Evolutionary conservation across 2,113 vertebrate species (phyloP).

Genomic region (Aldabrachelys gigantea): DNA sequence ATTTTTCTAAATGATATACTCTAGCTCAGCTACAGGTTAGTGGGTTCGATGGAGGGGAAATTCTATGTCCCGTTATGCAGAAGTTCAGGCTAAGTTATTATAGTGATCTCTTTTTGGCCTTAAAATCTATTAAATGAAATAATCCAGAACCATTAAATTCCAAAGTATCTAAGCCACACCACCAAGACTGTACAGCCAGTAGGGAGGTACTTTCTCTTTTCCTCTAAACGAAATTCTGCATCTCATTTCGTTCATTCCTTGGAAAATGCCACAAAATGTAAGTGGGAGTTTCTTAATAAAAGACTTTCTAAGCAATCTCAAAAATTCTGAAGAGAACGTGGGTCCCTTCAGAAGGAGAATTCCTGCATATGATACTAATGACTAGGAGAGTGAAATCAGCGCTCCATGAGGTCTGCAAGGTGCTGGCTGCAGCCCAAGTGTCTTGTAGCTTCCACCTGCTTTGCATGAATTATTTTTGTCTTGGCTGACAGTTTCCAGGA

Average conservation of each 20-base stretch:
- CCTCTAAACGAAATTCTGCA: neutral
- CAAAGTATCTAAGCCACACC: neutral
- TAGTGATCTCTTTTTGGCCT: slow-evolving; percentile 10
- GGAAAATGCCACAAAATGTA: neutral
- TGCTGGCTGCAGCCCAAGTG: neutral
- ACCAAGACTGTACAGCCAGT: neutral
- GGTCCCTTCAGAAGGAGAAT: neutral
- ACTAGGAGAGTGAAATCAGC: neutral
- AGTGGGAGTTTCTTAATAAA: neutral
- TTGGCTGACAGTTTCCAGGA: neutral
- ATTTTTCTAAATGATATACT: neutral
- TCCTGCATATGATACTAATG: neutral
- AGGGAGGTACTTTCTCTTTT: neutral
- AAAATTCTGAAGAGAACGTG: fast-evolving
- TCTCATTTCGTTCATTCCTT: neutral
- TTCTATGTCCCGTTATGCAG: neutral
- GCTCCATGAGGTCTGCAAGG: neutral
- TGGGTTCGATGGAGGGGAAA: neutral
- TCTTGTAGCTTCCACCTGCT: neutral
- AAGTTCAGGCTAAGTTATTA: neutral
- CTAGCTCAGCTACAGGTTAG: neutral
- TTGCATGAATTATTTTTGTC: neutral
- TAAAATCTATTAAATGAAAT: neutral
- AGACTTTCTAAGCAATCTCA: neutral
- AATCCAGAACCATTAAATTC: neutral